Evolutionary conservation across 2,888 invertebrate genomes (phyloP), one percentile per base, ranked within the genome.

Genomic region (Carcina quercana): DNA sequence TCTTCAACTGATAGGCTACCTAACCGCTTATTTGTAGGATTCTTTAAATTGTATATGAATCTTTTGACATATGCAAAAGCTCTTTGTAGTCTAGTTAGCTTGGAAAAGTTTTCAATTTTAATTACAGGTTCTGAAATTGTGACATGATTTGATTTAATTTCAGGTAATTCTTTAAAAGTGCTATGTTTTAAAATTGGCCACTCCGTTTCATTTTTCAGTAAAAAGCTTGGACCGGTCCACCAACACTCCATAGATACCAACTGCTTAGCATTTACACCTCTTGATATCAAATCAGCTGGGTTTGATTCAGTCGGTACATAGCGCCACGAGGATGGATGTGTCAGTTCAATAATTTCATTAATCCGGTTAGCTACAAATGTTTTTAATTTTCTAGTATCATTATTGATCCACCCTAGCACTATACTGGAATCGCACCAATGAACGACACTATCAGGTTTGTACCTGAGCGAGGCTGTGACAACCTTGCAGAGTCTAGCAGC

Each of bases 171-270:
- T 5, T 6, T 7, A 10, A 15, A n/a, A 6, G 30, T 34, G 6
- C 6, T 8, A 12, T 5, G 10, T 8, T 29, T 29, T 31, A 39
- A 13, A 1, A 7, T 19, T 11, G 47, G 43, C 44, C 47, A 47
- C 8, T 39, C 25, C 7, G 25, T 5, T 25, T 46, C 38, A 8
- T 34, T n/a, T n/a, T 39, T n/a, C 1, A n/a, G 3, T 24, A 47
- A 30, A 25, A 36, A 48, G 3, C 5, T 3, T 7, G 46, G 50
- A 5, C 47, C 47, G 1, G 11, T 14, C 47, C 43, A 50, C 45
- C 42, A 45, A 7, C 43, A 14, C 7, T 17, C 11, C 2, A 6
- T 5, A n/a, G 13, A 5, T 0, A 8, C 0, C 1, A 47, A 3
- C 0, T 26, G 7, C 2, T 25, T 27, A 8, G 40, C 27, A 27